These are phyloP conservation scores for Syrphus vitripennis DNA, from an alignment of 2,888 invertebrate genomes.

Conservation along the genomic window DNA sequence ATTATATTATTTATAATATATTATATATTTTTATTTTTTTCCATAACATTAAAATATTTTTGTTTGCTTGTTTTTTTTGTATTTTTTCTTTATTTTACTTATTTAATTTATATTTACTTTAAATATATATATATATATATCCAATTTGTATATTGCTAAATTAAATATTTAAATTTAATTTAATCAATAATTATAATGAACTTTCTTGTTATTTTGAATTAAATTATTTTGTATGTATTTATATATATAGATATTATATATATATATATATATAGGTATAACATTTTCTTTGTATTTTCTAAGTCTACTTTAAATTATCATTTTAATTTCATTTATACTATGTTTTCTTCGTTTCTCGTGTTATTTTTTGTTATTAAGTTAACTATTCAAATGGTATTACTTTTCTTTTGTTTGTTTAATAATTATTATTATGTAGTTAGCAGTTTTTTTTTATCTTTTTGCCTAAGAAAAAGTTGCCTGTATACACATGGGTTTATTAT, in stretches of 20 bases:
- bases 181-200: slow-evolving; percentile 54
- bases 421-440: slow-evolving; percentile 45
- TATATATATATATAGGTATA: slow-evolving; percentile 73
- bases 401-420: slow-evolving; percentile 23
- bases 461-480: slow-evolving; percentile 40
- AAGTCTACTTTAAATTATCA: slow-evolving; percentile 61
- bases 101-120: slow-evolving; percentile 47
- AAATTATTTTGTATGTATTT: slow-evolving; percentile 68
- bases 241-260: slow-evolving; percentile 59
- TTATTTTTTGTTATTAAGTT: slow-evolving; percentile 33
- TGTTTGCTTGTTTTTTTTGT: slow-evolving; percentile 51
- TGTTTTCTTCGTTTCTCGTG: slow-evolving; percentile 35
- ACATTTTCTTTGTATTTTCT: slow-evolving; percentile 80
- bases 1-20: slow-evolving; percentile 66
- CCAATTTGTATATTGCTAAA: slow-evolving; percentile 65
- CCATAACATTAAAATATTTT: slow-evolving; percentile 70
- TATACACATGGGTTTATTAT: slow-evolving; percentile 50
- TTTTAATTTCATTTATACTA: slow-evolving; percentile 55
- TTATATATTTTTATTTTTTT: slow-evolving; percentile 59
- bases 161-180: slow-evolving; percentile 69
- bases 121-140: slow-evolving; percentile 64
- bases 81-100: slow-evolving; percentile 73
- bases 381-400: slow-evolving; percentile 55
- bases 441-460: slow-evolving; percentile 33
- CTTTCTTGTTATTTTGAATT: slow-evolving; percentile 45